Base-by-base conservation (phyloP, 1,140 invertebrate species). In the Sarcophaga peregrina region DNA sequence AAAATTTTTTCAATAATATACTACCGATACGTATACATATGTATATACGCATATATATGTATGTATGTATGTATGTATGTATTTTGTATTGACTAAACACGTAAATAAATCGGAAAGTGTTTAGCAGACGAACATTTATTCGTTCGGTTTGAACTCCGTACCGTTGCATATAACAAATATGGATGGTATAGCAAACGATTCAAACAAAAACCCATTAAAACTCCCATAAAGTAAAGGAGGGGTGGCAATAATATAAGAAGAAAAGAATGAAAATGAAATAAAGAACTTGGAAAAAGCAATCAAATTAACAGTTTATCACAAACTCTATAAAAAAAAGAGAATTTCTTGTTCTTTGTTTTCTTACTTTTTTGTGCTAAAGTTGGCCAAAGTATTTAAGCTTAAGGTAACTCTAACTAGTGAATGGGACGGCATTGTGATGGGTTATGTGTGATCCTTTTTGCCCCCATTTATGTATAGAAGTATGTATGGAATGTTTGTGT, bases 291-390 rank as follows among this genome's bases (percentile, higher is more conserved):
- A 13, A 80, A 58, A 80, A 62, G 78, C 78, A 80, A 80, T 80
- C 54, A 80, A 80, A 80, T 80, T 80, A 80, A 76, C 74, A 76
- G 74, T 76, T 76, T 76, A 76, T 76, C 74, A 76, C 47, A 76
- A 76, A 76, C 74, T 76, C 46, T 68, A 68, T 68, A 68, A 68
- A 48, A 48, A 76, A n/a, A 47, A n/a, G n/a, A 15, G 15, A 62
- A 62, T 17, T 62, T 62, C 58, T 62, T 37, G 58, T 15, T 17
- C 15, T 62, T 15, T 15, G 10, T 11, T 54, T 54, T 54, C 15
- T 54, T 54, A 3, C 52, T 54, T 47, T 75, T 45, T 11, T 45
- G 8, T 75, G 17, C 0, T 20, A 68, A 68, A 68, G 62, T 68
- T 68, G 9, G 8, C 3, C 62, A 68, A 68, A 68, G 62, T 20